These are phyloP conservation scores for Camptogramma bilineatum DNA, from an alignment of 2,888 invertebrate genomes.

Conservation along the genomic window DNA sequence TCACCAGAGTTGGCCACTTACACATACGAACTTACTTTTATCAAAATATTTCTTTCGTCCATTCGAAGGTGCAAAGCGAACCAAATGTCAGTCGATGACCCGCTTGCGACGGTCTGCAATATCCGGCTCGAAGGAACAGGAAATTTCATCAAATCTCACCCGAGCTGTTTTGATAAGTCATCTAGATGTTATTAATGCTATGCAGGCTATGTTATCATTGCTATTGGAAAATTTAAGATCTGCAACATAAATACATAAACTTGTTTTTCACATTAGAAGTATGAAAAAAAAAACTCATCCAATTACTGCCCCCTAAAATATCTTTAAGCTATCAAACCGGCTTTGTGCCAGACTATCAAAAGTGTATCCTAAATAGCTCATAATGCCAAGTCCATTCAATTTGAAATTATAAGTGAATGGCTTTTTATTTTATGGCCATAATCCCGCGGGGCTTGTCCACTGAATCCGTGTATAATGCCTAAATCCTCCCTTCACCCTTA, in stretches of 20 bases:
- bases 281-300: neutral
- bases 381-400: constrained; percentile 37
- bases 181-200: constrained; percentile 24
- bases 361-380: neutral
- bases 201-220: too few relatives aligned
- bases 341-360: neutral
- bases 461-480: constrained; percentile 39
- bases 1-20: too few relatives aligned
- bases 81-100: constrained; percentile 30
- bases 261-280: too few relatives aligned
- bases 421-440: constrained; percentile 44
- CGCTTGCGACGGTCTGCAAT: constrained; percentile 51
- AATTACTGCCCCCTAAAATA: neutral
- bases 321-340: neutral
- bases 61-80: constrained; percentile 15
- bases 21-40: neutral
- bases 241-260: too few relatives aligned
- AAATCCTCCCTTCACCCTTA: constrained; percentile 36
- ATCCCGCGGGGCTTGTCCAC: constrained; percentile 41
- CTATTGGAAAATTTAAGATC: too few relatives aligned
- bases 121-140: constrained; percentile 64
- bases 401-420: constrained; percentile 43
- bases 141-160: constrained; percentile 69
- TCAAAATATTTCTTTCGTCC: constrained; percentile 3
- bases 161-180: constrained; percentile 54